A percentile compares a stretch with the other conserved stretches of the same genome.
Conservation (phyloP, 2,888 invertebrate genomes). For the Diarsia mendica region DNA sequence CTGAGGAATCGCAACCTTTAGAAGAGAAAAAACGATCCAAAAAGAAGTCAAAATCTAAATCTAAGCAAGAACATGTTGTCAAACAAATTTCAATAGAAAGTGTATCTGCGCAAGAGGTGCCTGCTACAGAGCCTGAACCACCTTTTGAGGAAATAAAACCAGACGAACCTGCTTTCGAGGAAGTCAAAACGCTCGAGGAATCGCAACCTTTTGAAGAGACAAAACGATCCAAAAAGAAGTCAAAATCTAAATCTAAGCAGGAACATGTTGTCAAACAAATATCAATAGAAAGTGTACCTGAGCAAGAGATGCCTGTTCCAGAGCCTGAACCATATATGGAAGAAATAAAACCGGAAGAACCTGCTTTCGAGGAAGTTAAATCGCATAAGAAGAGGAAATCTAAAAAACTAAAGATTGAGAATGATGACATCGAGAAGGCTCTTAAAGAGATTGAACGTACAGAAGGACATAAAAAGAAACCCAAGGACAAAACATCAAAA, state of each 20-base stretch:
- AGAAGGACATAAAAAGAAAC: constrained; percentile 72
- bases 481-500: constrained; percentile 67
- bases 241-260: constrained; percentile 66
- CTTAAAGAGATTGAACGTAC: constrained; percentile 76
- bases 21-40: constrained; percentile 59
- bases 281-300: constrained; percentile 14
- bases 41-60: constrained; percentile 70
- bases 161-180: constrained; percentile 63
- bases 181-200: constrained; percentile 64
- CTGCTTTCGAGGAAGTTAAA: constrained; percentile 69
- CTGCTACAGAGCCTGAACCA: constrained; percentile 14
- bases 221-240: constrained; percentile 68
- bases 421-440: constrained; percentile 79
- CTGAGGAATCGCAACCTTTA: constrained; percentile 13
- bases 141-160: constrained; percentile 8
- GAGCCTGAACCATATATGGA: constrained; percentile 4
- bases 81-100: constrained; percentile 25
- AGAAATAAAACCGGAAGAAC: constrained; percentile 43
- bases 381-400: constrained; percentile 79
- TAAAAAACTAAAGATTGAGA: constrained; percentile 75
- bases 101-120: constrained; percentile 28
- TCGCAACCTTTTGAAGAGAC: constrained; percentile 36
- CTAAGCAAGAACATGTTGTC: constrained; percentile 38
- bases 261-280: constrained; percentile 20
- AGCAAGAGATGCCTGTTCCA: constrained; percentile 32